Conservation (phyloP, 2,888 invertebrate species). For the Andrena trimmerana region DNA sequence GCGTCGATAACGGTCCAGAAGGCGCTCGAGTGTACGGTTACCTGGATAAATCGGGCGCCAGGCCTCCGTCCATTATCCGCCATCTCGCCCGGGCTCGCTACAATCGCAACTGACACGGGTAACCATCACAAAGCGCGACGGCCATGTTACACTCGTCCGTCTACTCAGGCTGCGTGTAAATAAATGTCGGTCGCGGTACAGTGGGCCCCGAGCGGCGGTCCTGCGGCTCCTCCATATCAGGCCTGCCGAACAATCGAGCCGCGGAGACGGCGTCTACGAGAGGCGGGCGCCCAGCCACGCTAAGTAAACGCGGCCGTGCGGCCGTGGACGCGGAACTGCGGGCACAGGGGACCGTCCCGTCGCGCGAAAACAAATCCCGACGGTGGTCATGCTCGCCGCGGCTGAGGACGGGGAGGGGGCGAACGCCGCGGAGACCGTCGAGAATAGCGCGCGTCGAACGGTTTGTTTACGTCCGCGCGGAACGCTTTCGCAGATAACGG, state of each 20-base stretch:
- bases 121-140: conserved; percentile 81
- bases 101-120: conserved; percentile 75
- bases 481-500: conserved; percentile 51
- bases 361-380: conserved; percentile 51
- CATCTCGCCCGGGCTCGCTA: conserved; percentile 64
- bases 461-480: conserved; percentile 49
- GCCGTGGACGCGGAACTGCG: conserved; percentile 36
- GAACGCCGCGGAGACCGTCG: conserved; percentile 10
- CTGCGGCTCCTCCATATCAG: conserved; percentile 31
- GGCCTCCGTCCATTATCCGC: conserved; percentile 73
- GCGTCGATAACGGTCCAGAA: conserved; percentile 12
- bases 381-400: conserved; percentile 38
- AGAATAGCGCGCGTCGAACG: conserved; percentile 38
- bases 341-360: conserved; percentile 32
- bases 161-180: conserved; percentile 56
- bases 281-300: conserved; percentile 32
- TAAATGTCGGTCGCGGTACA: conserved; percentile 45
- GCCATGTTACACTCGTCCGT: conserved; percentile 79
- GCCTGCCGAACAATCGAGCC: background rate
- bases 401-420: conserved; percentile 4
- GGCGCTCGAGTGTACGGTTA: conserved; percentile 57
- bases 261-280: conserved; percentile 15
- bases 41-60: conserved; percentile 78
- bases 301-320: conserved; percentile 31
- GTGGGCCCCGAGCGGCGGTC: conserved; percentile 11